Conservation (phyloP, 2,797 vertebrate genomes). For the Pygocentrus nattereri region DNA sequence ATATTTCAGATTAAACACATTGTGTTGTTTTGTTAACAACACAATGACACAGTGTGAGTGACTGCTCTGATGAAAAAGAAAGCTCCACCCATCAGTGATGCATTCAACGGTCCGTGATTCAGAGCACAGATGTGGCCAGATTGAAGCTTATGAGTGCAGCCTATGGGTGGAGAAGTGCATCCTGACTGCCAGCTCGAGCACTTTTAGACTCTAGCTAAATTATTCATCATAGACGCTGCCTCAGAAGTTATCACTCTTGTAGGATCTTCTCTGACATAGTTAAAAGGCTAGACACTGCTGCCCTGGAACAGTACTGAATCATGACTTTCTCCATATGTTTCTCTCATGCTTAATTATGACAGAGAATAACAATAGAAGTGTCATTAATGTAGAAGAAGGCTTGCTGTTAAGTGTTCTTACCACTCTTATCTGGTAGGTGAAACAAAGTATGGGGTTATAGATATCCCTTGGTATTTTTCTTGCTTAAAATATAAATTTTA, state of each 20-base stretch:
- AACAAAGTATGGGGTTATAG: no score
- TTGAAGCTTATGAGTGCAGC: not conserved
- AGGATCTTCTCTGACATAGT: slow-evolving; percentile 36
- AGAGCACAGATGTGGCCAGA: not conserved
- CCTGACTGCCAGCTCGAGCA: slow-evolving; percentile 3
- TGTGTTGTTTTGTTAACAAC: not conserved
- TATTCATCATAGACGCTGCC: slow-evolving; percentile 47
- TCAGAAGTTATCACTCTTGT: slow-evolving; percentile 20
- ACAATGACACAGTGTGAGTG: not conserved
- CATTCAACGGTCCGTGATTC: not conserved
- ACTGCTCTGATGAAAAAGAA: not conserved
- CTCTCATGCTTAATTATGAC: not conserved
- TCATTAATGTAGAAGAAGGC: not conserved
- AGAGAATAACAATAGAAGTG: not conserved
- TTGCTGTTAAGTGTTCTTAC: no score
- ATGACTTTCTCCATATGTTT: no score
- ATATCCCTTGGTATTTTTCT: no score
- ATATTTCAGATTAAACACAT: not conserved
- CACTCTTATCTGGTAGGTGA: no score
- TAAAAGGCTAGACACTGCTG: slow-evolving; percentile 14
- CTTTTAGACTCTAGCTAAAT: slow-evolving; percentile 45
- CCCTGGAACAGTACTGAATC: not conserved
- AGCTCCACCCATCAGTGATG: no score
- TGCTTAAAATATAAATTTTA: no score
- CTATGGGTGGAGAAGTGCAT: not conserved